phyloP scores from a whole-genome alignment of 2,888 invertebrate species.

The Cosmorhoe ocellata region DNA sequence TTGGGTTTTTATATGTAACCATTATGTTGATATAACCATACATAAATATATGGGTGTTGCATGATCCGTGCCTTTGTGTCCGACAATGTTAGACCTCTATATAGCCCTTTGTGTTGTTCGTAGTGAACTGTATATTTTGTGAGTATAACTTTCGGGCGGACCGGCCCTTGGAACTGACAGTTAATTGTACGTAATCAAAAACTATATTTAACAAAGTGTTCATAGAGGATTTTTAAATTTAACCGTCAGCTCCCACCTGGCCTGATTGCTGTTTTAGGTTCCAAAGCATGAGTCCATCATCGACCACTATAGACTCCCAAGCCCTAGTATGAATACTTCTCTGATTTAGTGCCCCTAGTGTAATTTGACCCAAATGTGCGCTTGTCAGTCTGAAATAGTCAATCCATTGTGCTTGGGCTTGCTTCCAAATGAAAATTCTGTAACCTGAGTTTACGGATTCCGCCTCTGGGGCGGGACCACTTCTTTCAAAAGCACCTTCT shows the following conservation, averaged over 20 bases:
- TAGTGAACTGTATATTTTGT: constrained; percentile 72
- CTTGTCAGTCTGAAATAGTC: constrained; percentile 65
- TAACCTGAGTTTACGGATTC: constrained; percentile 54
- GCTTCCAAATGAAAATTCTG: constrained; percentile 67
- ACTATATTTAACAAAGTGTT: constrained; percentile 25
- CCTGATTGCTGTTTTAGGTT: constrained; percentile 63
- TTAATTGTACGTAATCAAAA: constrained; percentile 48
- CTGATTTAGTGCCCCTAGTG: constrained; percentile 63
- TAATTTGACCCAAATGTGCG: constrained; percentile 62
- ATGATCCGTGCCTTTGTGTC: constrained; percentile 81
- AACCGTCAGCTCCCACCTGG: constrained; percentile 71
- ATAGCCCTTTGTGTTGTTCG: constrained; percentile 79
- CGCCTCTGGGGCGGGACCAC: constrained; percentile 56
- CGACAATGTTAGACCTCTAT: constrained; percentile 74
- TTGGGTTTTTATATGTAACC: constrained; percentile 53
- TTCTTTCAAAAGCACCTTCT: constrained; percentile 65
- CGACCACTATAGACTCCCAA: constrained; percentile 56
- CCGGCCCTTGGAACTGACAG: constrained; percentile 69
- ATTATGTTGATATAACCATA: constrained; percentile 65
- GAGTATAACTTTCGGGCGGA: constrained; percentile 53
- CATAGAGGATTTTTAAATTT: constrained; percentile 40
- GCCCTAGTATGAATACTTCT: constrained; percentile 65
- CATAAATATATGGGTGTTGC: constrained; percentile 75
- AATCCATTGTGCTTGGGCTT: constrained; percentile 78
- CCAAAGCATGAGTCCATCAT: constrained; percentile 75